Evolutionary conservation across 2,888 invertebrate species (phyloP).

Genomic region (Julus scanicus): DNA sequence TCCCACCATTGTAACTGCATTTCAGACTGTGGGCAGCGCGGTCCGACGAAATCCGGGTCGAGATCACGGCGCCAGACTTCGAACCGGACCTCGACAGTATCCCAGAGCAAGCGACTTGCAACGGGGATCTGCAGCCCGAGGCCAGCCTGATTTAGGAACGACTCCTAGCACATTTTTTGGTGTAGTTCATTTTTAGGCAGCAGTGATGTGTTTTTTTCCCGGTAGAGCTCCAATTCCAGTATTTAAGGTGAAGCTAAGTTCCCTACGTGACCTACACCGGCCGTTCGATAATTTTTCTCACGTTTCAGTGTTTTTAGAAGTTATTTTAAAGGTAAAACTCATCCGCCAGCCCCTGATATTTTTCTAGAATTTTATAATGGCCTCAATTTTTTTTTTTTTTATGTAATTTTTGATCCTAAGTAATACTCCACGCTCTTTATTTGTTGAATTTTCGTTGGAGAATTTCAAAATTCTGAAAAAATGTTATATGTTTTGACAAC

Average conservation of each 20-base stretch:
- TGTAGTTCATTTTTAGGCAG: conserved; percentile 15
- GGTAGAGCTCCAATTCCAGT: neutral
- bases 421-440: too few species aligned
- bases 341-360: too few species aligned
- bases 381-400: too few species aligned
- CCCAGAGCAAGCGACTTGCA: neutral
- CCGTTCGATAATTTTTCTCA: too few species aligned
- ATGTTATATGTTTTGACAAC: too few species aligned
- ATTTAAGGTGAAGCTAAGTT: neutral
- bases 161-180: neutral
- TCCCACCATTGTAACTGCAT: conserved; percentile 36
- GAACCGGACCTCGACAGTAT: neutral
- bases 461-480: too few species aligned
- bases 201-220: neutral
- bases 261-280: too few species aligned
- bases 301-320: too few species aligned
- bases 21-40: conserved; percentile 34
- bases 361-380: too few species aligned
- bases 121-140: neutral
- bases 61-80: neutral
- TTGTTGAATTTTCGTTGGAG: too few species aligned
- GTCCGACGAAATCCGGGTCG: neutral
- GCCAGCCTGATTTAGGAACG: neutral
- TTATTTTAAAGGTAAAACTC: too few species aligned
- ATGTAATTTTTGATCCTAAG: too few species aligned